Evolutionary conservation across 1,140 invertebrate species (phyloP), one percentile per base, ranked within the genome.

Genomic region (Drosophila sechellia): DNA sequence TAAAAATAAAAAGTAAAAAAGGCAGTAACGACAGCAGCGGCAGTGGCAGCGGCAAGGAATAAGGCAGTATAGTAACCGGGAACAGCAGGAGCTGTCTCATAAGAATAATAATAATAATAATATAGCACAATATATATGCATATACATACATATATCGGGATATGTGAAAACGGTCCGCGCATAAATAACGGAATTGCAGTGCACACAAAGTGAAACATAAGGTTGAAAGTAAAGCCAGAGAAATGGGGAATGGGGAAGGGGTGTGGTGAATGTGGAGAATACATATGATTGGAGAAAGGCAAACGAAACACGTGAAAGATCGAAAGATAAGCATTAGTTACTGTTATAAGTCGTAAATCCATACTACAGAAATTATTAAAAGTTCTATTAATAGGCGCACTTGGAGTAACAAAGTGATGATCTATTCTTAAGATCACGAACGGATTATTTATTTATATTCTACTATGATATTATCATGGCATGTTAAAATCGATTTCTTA

Each of bases 31-130:
- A 66, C 70, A 63, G 13, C 37, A 34, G 79, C 74, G 20, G 20
- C 20, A 77, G 72, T 34, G 37, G 45, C 61, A 68, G 60, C 65
- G 48, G 66, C 39, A 66, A 66, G 63, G 59, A 84, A 64, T 69
- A 60, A 65, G n/a, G 15, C 37, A 15, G 13, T 50, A 15, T n/a
- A n/a, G 46, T 48, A 50, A 31, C 48, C 3, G 25, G 48, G 48
- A 50, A 50, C 77, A 64, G 71, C 63, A 79, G 77, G 77, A 79
- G 66, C 72, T 68, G 50, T 65, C 68, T 70, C 64, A 84, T 83
- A 70, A 79, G 77, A 83, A 71, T 63, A 75, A 76, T 76, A 75
- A 35, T 68, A 54, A 66, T 69, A 54, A 68, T 60, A 50, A 56
- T 57, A 55, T 57, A 63, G 34, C 40, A 46, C 35, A 52, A 53